Conservation (phyloP, 2,888 invertebrate genomes). For the Dorcus hopei region DNA sequence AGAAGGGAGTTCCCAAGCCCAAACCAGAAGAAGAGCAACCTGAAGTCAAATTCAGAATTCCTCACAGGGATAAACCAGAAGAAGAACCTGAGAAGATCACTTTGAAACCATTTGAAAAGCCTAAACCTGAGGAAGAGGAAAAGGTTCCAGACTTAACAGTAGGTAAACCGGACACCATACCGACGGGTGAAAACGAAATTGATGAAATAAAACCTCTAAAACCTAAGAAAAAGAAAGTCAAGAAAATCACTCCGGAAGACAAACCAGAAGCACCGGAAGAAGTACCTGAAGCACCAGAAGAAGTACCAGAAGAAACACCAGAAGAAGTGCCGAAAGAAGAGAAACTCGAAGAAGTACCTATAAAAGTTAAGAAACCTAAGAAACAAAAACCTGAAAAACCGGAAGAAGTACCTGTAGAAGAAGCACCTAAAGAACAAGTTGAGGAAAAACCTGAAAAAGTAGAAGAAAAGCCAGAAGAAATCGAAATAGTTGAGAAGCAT, state of each 20-base stretch:
- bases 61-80: conserved; percentile 37
- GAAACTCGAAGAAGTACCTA: conserved; percentile 3
- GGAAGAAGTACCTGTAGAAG: conserved; percentile 24
- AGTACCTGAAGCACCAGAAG: conserved; percentile 13
- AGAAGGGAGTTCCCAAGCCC: conserved; percentile 46
- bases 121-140: conserved; percentile 28
- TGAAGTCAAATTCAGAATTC: conserved; percentile 45
- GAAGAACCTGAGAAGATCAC: conserved; percentile 33
- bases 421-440: conserved; percentile 35
- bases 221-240: conserved; percentile 40
- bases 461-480: conserved; percentile 26
- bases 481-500: conserved; percentile 22
- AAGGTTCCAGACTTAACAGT: conserved; percentile 18
- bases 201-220: conserved; percentile 22
- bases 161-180: conserved; percentile 19
- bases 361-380: conserved; percentile 35
- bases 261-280: conserved; percentile 28
- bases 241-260: conserved; percentile 25
- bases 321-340: conserved; percentile 4
- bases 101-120: conserved; percentile 38
- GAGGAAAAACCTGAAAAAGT: conserved; percentile 30
- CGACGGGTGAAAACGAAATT: conserved; percentile 11
- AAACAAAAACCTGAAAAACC: conserved; percentile 31
- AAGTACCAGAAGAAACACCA: conserved; percentile 15
- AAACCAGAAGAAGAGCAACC: conserved; percentile 48